Evolutionary conservation across 2,797 vertebrate genomes (phyloP).

Genomic region (Gambusia yucatana): DNA sequence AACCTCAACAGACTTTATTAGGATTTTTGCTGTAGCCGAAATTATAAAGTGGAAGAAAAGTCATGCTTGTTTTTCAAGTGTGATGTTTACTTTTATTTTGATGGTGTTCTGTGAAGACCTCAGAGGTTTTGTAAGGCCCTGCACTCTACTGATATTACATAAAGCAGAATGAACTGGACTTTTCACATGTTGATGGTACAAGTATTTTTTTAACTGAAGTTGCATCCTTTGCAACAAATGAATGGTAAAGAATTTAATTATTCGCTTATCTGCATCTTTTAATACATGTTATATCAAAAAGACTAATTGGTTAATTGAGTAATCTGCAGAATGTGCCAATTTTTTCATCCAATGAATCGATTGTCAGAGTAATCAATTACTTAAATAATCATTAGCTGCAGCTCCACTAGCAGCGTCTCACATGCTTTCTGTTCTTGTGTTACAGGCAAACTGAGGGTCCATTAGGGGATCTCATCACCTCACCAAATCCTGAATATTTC

Average conservation of each 20-base stretch:
- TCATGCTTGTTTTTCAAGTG: neutral
- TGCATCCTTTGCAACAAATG: too few species aligned
- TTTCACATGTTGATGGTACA: too few species aligned
- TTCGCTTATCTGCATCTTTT: too few species aligned
- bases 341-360: too few species aligned
- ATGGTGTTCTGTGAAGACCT: neutral
- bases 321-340: too few species aligned
- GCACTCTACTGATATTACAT: too few species aligned
- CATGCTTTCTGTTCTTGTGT: constrained; percentile 25
- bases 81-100: neutral
- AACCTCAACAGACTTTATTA: neutral
- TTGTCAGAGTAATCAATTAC: too few species aligned
- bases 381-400: neutral
- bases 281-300: too few species aligned
- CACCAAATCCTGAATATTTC: constrained; percentile 97
- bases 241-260: too few species aligned
- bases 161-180: too few species aligned
- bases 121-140: neutral
- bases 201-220: too few species aligned
- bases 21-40: neutral
- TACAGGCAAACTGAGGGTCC: constrained; percentile 93
- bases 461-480: constrained; percentile 92
- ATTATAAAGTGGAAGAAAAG: neutral
- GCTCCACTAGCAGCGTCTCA: neutral
- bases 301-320: too few species aligned